Evolutionary conservation across 2,888 invertebrate species (phyloP).

Genomic region (Oligia latruncula): DNA sequence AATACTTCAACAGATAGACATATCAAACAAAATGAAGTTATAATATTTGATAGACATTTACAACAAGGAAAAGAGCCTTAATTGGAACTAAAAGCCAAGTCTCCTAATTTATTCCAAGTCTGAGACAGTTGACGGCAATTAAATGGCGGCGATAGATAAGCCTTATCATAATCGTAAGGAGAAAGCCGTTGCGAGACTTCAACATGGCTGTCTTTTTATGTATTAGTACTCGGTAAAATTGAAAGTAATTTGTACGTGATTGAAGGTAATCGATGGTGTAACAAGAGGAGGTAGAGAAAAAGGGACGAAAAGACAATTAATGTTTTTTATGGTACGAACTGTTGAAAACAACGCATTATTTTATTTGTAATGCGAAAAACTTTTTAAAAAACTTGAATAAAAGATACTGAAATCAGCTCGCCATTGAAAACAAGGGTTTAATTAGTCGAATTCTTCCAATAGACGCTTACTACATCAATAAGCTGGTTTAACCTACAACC

Average conservation of each 20-base stretch:
- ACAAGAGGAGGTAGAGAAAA: slow-evolving; percentile 9
- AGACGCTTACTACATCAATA: background rate
- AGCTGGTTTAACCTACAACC: slow-evolving; percentile 5
- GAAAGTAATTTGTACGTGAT: slow-evolving; percentile 45
- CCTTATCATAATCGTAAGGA: slow-evolving; percentile 50
- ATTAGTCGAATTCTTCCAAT: background rate
- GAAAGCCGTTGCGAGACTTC: slow-evolving; percentile 48
- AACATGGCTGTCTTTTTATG: slow-evolving; percentile 33
- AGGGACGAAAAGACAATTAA: background rate
- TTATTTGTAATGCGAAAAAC: background rate
- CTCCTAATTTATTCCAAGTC: slow-evolving; percentile 37
- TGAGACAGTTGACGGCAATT: slow-evolving; percentile 27
- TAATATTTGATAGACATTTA: slow-evolving; percentile 41
- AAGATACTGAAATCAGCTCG: background rate
- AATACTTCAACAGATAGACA: slow-evolving; percentile 5
- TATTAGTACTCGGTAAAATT: slow-evolving; percentile 32
- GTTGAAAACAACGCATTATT: background rate
- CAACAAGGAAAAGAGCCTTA: slow-evolving; percentile 39
- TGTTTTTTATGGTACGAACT: background rate
- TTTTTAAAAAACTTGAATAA: background rate
- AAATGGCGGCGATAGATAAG: slow-evolving; percentile 48
- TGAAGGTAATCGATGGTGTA: slow-evolving; percentile 10
- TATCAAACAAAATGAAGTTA: slow-evolving; percentile 36
- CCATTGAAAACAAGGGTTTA: background rate
- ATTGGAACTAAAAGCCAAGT: slow-evolving; percentile 41